phyloP scores from a whole-genome alignment of 2,113 vertebrate genomes.

The Coregonus clupeaformis region DNA sequence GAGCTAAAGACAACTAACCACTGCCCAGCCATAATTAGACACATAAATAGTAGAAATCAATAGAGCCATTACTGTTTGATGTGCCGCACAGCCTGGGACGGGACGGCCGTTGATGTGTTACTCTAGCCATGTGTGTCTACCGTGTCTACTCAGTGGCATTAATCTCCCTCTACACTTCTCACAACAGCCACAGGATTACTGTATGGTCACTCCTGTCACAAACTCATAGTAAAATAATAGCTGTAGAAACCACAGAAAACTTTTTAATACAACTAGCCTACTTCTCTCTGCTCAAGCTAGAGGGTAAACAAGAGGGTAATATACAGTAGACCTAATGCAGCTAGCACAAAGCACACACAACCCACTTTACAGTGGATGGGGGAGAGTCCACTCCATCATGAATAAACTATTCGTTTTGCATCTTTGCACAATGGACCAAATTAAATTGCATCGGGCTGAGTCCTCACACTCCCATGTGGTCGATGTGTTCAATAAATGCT shows the following conservation, averaged over 20 bases:
- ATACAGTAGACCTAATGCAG: conserved; percentile 8
- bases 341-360: neutral
- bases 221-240: neutral
- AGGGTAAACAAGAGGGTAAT: neutral
- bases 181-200: neutral
- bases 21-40: conserved; percentile 31
- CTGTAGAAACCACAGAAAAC: no score
- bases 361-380: conserved; percentile 3
- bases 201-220: no score
- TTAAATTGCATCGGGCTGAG: conserved; percentile 42
- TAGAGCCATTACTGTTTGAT: conserved; percentile 1
- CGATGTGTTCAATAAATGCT: conserved; percentile 59
- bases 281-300: no score
- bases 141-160: neutral
- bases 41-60: conserved; percentile 29
- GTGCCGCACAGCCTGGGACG: neutral
- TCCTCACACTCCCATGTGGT: conserved; percentile 41
- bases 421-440: conserved; percentile 38
- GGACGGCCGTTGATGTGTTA: neutral
- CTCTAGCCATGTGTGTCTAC: neutral
- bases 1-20: conserved; percentile 11
- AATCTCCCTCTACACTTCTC: neutral
- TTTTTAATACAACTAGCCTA: no score
- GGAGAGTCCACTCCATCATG: conserved; percentile 21
- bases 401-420: conserved; percentile 36